Conservation (phyloP, 2,888 invertebrate genomes). For the Agrypnus murinus region DNA sequence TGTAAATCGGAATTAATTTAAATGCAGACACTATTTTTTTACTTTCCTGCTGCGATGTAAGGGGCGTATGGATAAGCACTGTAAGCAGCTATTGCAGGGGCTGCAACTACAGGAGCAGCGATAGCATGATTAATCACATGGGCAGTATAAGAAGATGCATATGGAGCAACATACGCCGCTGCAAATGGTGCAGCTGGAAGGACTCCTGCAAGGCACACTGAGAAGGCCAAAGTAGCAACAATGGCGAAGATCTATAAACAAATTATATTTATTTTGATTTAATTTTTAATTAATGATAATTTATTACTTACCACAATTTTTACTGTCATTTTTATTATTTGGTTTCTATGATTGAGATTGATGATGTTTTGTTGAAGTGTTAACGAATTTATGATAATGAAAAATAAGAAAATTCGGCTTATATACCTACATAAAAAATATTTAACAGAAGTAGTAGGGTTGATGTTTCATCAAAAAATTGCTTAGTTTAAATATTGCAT, state of each 20-base stretch:
- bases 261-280: background rate
- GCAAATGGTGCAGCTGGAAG: conserved; percentile 63
- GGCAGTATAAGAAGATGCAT: conserved; percentile 84
- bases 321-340: conserved; percentile 47
- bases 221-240: conserved; percentile 42
- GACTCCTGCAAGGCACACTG: conserved; percentile 64
- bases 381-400: background rate
- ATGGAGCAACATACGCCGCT: conserved; percentile 80
- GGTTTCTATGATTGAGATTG: conserved; percentile 24
- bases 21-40: no score
- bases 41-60: no score
- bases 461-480: conserved; percentile 11
- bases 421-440: background rate
- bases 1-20: no score
- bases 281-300: background rate
- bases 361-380: conserved; percentile 2
- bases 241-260: conserved; percentile 43
- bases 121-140: conserved; percentile 85
- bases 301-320: conserved; percentile 52
- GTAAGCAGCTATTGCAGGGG: conserved; percentile 61
- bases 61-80: conserved; percentile 50
- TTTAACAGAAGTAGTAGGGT: conserved; percentile 3
- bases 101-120: conserved; percentile 77
- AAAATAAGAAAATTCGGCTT: background rate
- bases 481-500: background rate